Evolutionary conservation across 1,140 invertebrate species (phyloP).

Genomic region (Neodiprion fabricii): DNA sequence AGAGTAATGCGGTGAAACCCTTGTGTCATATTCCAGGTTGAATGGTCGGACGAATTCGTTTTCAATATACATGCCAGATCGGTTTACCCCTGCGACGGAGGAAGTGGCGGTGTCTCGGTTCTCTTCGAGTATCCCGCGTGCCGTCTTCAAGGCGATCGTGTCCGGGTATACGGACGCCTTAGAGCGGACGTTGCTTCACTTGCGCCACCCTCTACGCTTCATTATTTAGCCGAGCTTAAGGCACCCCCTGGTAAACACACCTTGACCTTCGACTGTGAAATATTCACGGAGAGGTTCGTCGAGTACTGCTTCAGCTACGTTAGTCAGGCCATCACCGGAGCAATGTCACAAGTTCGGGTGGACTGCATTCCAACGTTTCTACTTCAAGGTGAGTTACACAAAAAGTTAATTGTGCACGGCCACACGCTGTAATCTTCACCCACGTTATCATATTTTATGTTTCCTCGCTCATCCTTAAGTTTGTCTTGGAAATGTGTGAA

Average conservation of each 20-base stretch:
- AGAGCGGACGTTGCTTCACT: slow-evolving; percentile 72
- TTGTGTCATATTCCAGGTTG: slow-evolving; percentile 65
- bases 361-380: slow-evolving; percentile 83
- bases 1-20: not conserved
- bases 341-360: slow-evolving; percentile 80
- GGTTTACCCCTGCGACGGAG: slow-evolving; percentile 78
- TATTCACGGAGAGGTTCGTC: slow-evolving; percentile 80
- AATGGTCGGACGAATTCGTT: slow-evolving; percentile 82
- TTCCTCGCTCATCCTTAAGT: slow-evolving; percentile 7
- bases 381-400: slow-evolving; percentile 68
- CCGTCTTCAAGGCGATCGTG: slow-evolving; percentile 76
- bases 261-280: slow-evolving; percentile 79
- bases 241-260: slow-evolving; percentile 73
- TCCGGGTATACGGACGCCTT: slow-evolving; percentile 75
- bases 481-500: too few relatives aligned
- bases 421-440: not conserved
- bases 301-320: slow-evolving; percentile 89
- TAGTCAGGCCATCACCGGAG: slow-evolving; percentile 79
- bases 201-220: slow-evolving; percentile 56
- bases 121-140: slow-evolving; percentile 84
- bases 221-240: slow-evolving; percentile 61
- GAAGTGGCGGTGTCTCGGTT: slow-evolving; percentile 71
- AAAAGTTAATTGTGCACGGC: not conserved
- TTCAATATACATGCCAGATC: slow-evolving; percentile 82
- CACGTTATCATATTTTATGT: not conserved